Base-by-base conservation (phyloP, 2,113 vertebrate species). In the Kobus ellipsiprymnus region DNA sequence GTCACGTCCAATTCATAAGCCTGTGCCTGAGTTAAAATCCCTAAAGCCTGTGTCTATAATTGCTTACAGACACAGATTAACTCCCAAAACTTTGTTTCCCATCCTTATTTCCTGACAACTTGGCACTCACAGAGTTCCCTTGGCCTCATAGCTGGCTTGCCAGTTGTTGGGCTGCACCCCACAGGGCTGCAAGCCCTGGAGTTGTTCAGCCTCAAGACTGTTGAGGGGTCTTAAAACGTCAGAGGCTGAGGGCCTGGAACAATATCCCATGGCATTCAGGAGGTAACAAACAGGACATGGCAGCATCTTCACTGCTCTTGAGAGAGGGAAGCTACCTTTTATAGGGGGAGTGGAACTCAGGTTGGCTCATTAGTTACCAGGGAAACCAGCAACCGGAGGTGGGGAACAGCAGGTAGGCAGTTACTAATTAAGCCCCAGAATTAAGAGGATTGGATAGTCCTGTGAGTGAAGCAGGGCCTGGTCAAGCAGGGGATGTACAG, bases 401-500 rank as follows among this genome's bases (percentile, higher is more conserved):
- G n/a, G 52, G n/a, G 7, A 54, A 25, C n/a, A 40, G 52, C 21
- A 83, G 0, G 2, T 27, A 55, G 52, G n/a, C 52, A 83, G 52
- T 83, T 83, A 83, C 52, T 55, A 40, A 55, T 40, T 55, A 16
- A 55, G 21, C n/a, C 33, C 13, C 54, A 1, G 55, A 15, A 27
- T 83, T 83, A 55, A 83, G 52, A 83, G 52, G 21, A 55, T 9
- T 36, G 52, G 52, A 54, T 23, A n/a, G 6, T 23, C 48, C 6
- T 82, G 30, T 82, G 80, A 82, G 33, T 54, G 50, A 83, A 40
- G 52, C 81, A 83, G 81, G 81, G 81, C n/a, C 81, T 55, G 52
- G 33, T 27, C 19, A n/a, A 55, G 81, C 81, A 83, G 13, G 33
- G 3, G 14, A 25, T 5, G 7, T 3, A 9, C 52, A 40, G 13